Evolutionary conservation across 2,888 invertebrate genomes (phyloP).

Genomic region (Criorhina ranunculi): DNA sequence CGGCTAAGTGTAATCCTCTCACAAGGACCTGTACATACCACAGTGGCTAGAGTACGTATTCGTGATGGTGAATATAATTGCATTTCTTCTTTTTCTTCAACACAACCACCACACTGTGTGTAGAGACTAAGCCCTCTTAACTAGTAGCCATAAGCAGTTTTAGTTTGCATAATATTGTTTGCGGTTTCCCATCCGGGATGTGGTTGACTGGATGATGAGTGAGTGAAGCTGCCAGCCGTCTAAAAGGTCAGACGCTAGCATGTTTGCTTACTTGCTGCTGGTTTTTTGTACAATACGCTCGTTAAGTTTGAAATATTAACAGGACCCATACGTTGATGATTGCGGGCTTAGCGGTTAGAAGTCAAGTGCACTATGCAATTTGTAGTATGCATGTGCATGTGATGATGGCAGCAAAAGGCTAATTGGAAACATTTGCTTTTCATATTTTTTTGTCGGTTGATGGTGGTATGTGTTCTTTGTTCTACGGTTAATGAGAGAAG

Average conservation of each 20-base stretch:
- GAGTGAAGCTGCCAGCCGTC: conserved; percentile 4
- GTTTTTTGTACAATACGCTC: conserved; percentile 10
- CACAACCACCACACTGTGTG: not conserved
- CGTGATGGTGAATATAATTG: conserved; percentile 29
- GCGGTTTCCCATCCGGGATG: conserved; percentile 32
- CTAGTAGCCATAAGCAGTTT: conserved; percentile 38
- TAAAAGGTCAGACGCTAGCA: conserved; percentile 20
- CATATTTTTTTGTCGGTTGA: not conserved
- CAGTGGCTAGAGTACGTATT: no score
- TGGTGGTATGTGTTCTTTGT: conserved; percentile 10
- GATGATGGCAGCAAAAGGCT: conserved; percentile 25
- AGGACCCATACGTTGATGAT: conserved; percentile 21
- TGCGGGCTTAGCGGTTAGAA: conserved; percentile 28
- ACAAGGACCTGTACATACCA: no score
- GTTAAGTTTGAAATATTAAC: conserved; percentile 24
- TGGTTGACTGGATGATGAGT: conserved; percentile 19
- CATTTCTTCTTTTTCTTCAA: conserved; percentile 14
- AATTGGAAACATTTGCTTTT: conserved; percentile 29
- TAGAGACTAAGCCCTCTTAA: conserved; percentile 18
- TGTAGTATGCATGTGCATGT: not conserved
- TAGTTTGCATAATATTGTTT: conserved; percentile 51
- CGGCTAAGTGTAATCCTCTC: not conserved
- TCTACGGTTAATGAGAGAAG: conserved; percentile 6
- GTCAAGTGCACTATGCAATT: conserved; percentile 24
- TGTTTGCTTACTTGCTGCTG: conserved; percentile 17